Conservation (phyloP, 2,113 vertebrate species). For the Carollia perspicillata region DNA sequence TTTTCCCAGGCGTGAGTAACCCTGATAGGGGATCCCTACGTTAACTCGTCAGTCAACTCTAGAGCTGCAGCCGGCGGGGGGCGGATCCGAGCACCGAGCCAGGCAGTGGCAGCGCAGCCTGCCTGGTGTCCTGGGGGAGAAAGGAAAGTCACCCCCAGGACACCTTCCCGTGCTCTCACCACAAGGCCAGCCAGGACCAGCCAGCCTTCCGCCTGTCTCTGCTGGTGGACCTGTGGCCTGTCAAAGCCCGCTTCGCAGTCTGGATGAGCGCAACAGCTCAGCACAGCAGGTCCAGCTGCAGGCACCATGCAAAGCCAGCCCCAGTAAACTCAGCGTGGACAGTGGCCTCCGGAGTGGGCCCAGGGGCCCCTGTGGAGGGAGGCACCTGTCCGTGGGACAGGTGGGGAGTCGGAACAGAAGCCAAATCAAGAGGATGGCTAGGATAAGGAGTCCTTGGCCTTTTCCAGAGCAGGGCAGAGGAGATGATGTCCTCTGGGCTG, state of each 20-base stretch:
- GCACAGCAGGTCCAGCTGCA: neutral
- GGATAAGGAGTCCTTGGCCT: neutral
- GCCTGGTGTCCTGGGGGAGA: neutral
- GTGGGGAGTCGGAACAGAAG: neutral
- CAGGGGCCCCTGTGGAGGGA: fast-evolving
- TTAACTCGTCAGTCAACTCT: neutral
- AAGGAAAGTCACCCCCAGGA: neutral
- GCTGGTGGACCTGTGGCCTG: too few relatives aligned
- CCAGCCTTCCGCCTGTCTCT: neutral
- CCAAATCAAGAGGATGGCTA: neutral
- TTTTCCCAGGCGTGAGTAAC: neutral
- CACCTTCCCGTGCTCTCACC: neutral
- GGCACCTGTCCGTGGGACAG: neutral
- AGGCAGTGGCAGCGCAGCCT: neutral
- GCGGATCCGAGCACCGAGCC: too few relatives aligned
- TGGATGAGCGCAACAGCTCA: neutral
- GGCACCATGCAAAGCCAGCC: conserved; percentile 47
- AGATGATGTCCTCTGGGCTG: neutral
- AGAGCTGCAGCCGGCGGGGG: neutral
- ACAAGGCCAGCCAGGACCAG: neutral
- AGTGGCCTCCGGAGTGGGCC: neutral
- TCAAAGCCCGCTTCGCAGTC: neutral
- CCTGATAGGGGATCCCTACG: neutral
- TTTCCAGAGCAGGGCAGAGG: neutral
- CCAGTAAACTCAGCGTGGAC: neutral